Evolutionary conservation across 53 echinoderm and acorn worm genomes (phyloP), one percentile per base, ranked within the genome.

Genomic region (Pentamera pediparva): DNA sequence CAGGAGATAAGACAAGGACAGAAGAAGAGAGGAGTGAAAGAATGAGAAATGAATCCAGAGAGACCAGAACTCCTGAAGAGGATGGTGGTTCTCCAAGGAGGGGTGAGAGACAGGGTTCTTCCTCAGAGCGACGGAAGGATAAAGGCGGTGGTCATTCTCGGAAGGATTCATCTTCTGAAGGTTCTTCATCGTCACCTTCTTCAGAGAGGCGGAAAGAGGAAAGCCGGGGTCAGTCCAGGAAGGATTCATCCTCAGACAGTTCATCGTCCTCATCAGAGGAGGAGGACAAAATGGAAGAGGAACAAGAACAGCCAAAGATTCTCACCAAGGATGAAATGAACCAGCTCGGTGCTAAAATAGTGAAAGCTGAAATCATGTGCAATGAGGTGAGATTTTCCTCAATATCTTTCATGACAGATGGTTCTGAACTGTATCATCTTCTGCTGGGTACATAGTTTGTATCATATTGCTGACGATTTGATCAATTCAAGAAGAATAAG

Each of bases 351-450:
- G 96, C 96, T 0, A 96, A 96, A 64, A 62, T 96, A 32, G 81
- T 96, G 31, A 88, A 80, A 75, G 96, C 96, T 37, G 96, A 96
- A 43, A 84, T 96, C 62, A 91, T 96, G 91, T 90, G 96, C 28
- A 90, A 96, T 75, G 85, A 91, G 88, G 96, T 96, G 60, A 78
- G 81, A 21, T 19, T 52, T 41, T 41, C 43, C 15, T 10, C 15
- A 41, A 10, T 15, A 41, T 41, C 43, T 10, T 41, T 41, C 8
- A 10, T 10, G 15, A 41, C 15, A 41, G 9, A 15, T 41, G 15
- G 15, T 10, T 41, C 8, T 41, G 43, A 41, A 41, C 43, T 41
- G 43, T 41, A 41, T 15, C 43, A 10, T 41, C 9, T 45, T 45
- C 13, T 45, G 13, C 47, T 45, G 47, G 47, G 13, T 3, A 17